A percentile compares a stretch with the other conserved stretches of the same genome.
These are phyloP conservation scores for Pemphredon lugubris DNA, from an alignment of 2,888 invertebrate genomes.

Conservation along the genomic window DNA sequence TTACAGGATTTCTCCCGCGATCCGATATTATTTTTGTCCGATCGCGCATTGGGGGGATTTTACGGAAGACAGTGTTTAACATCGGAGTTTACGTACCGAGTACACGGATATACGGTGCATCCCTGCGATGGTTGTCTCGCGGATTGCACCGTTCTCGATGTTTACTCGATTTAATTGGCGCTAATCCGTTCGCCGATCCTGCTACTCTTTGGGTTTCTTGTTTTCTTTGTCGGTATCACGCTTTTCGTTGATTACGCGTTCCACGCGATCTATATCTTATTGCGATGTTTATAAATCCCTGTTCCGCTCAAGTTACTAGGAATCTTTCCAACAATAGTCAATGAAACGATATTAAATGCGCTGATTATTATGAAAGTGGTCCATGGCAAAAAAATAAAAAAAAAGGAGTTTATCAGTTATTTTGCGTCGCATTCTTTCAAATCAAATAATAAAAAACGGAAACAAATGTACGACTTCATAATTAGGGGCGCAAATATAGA, in stretches of 20 bases:
- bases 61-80: conserved; percentile 49
- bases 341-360: no score
- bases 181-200: neutral
- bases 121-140: neutral
- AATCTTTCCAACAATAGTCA: no score
- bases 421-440: no score
- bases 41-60: conserved; percentile 33
- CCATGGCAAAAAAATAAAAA: no score
- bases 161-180: conserved; percentile 6
- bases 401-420: no score
- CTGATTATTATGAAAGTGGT: no score
- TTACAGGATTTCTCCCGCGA: conserved; percentile 46
- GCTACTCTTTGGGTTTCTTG: neutral
- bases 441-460: no score
- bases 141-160: neutral
- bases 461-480: no score
- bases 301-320: no score
- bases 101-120: neutral
- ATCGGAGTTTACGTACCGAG: neutral
- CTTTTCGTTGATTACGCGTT: neutral
- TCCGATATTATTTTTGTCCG: conserved; percentile 42
- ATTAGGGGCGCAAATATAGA: no score
- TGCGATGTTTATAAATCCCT: no score
- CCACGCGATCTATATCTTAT: no score
- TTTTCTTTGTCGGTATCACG: neutral